Evolutionary conservation across 2,113 vertebrate genomes (phyloP).

Genomic region (Percopsis transmontana): DNA sequence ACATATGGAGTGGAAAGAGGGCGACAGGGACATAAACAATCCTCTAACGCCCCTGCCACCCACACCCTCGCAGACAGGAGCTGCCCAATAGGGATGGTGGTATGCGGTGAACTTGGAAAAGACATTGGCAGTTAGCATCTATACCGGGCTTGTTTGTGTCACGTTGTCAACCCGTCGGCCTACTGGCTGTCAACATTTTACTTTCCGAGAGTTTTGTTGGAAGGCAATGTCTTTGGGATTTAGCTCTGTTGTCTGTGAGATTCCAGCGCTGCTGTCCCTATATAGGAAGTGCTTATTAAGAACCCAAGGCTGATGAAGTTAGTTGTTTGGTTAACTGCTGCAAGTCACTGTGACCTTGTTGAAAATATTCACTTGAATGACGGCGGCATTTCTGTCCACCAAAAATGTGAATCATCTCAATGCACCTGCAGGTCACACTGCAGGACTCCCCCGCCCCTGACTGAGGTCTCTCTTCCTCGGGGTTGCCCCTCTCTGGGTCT

Average conservation of each 20-base stretch:
- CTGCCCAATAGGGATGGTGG: neutral
- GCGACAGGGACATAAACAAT: constrained; percentile 48
- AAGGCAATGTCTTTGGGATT: too few relatives aligned
- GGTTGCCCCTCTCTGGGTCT: neutral
- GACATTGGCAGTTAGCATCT: neutral
- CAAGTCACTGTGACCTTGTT: too few relatives aligned
- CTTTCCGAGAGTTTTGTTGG: too few relatives aligned
- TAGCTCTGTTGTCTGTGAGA: too few relatives aligned
- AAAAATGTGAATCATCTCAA: too few relatives aligned
- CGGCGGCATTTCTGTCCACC: too few relatives aligned
- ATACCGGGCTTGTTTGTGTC: neutral
- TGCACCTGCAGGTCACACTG: too few relatives aligned
- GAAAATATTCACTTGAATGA: too few relatives aligned
- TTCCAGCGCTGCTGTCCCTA: too few relatives aligned
- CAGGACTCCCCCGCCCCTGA: neutral
- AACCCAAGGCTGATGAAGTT: too few relatives aligned
- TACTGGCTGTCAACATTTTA: neutral
- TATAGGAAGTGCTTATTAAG: too few relatives aligned
- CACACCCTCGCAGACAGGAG: constrained; percentile 17
- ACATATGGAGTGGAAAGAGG: constrained; percentile 44
- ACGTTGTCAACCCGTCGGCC: neutral
- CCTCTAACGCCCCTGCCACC: constrained; percentile 2
- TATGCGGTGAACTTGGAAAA: constrained; percentile 9
- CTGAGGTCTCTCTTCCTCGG: neutral
- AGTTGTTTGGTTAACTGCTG: too few relatives aligned